Evolutionary conservation across 2,888 invertebrate species (phyloP).

Genomic region (Pedicia rivosa): DNA sequence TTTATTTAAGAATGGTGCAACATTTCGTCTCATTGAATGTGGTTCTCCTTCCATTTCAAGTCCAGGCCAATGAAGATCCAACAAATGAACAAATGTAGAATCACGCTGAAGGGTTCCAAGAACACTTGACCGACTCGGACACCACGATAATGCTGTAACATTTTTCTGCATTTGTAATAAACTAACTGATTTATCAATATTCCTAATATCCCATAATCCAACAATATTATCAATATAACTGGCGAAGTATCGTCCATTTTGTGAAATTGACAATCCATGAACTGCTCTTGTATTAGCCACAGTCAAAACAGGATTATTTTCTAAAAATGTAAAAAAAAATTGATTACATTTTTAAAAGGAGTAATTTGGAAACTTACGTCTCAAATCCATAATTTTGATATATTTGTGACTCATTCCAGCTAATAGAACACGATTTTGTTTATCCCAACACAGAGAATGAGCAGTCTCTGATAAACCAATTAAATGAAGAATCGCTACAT

Average conservation of each 20-base stretch:
- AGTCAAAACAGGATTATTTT: constrained; percentile 40
- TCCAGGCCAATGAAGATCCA: constrained; percentile 68
- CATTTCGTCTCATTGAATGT: constrained; percentile 53
- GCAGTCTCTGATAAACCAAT: constrained; percentile 71
- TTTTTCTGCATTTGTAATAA: constrained; percentile 48
- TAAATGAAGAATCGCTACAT: constrained; percentile 35
- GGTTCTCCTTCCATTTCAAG: constrained; percentile 58
- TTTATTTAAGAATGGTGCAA: constrained; percentile 25
- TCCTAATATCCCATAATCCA: constrained; percentile 76
- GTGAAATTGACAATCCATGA: constrained; percentile 65
- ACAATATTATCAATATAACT: constrained; percentile 70
- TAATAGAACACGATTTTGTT: constrained; percentile 55
- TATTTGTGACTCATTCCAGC: constrained; percentile 84
- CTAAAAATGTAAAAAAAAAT: too few species aligned
- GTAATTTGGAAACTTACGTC: constrained; percentile 44
- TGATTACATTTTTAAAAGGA: neutral
- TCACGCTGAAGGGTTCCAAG: constrained; percentile 72
- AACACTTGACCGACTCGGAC: constrained; percentile 72
- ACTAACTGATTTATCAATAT: constrained; percentile 68
- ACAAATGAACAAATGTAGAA: constrained; percentile 55
- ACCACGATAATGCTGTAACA: constrained; percentile 68
- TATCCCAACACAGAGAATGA: constrained; percentile 72
- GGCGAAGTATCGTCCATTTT: constrained; percentile 63
- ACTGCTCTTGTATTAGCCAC: constrained; percentile 66
- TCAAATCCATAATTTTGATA: constrained; percentile 74